phyloP scores from a whole-genome alignment of 2,113 vertebrate species.

The Peucedramus taeniatus region DNA sequence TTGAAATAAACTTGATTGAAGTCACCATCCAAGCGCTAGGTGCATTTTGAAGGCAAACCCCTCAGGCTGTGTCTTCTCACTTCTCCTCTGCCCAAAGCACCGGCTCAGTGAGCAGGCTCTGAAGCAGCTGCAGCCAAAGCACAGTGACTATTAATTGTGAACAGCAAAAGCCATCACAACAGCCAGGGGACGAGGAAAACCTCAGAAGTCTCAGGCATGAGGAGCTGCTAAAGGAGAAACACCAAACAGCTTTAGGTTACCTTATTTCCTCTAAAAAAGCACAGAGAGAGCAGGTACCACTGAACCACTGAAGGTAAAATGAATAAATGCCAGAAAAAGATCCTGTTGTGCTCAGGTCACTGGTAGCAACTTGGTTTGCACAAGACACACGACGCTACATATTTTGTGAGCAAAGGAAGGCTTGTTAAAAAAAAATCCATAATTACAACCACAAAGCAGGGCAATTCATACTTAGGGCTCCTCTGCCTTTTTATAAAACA shows the following conservation, averaged over 20 bases:
- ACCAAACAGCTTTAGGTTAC: not conserved
- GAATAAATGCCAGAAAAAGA: not conserved
- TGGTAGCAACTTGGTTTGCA: not conserved
- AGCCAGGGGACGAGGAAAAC: not conserved
- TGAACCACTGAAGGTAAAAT: not conserved
- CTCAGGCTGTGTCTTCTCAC: not conserved
- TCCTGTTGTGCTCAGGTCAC: not conserved
- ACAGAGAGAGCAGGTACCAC: not conserved
- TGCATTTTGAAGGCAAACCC: not conserved
- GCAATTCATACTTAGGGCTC: not conserved
- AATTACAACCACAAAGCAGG: not conserved
- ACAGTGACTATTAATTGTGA: not conserved
- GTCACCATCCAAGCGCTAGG: not conserved
- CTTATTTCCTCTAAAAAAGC: not conserved
- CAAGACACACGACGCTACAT: not conserved
- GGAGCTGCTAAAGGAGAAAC: not conserved
- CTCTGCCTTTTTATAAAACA: not conserved
- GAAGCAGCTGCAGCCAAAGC: not conserved
- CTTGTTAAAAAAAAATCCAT: not conserved
- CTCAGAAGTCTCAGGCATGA: not conserved
- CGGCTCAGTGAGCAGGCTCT: not conserved
- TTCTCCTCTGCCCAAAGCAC: not conserved
- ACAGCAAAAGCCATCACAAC: not conserved
- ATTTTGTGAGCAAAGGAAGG: not conserved
- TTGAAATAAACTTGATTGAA: conserved; percentile 9